phyloP scores from a whole-genome alignment of 1,140 invertebrate genomes.

The Drosophila leontia region DNA sequence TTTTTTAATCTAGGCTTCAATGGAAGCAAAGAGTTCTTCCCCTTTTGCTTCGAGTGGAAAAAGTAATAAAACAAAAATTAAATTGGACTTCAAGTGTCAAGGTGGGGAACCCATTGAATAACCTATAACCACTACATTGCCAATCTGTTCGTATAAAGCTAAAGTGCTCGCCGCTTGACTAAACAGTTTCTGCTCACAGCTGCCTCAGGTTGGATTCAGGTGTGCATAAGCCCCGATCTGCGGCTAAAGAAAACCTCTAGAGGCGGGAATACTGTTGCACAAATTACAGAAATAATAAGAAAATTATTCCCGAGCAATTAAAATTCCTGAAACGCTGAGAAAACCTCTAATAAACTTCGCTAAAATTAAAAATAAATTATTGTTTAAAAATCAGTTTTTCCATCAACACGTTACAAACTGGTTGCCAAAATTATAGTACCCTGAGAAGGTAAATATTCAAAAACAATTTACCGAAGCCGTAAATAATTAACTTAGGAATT shows the following conservation, averaged over 20 bases:
- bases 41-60: neutral
- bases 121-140: conserved; percentile 7
- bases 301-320: neutral
- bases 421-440: neutral
- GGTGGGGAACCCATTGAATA: conserved; percentile 8
- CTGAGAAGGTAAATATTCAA: neutral
- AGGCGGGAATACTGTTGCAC: neutral
- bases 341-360: neutral
- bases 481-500: neutral
- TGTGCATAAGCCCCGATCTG: neutral
- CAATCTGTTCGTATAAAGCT: conserved; percentile 30
- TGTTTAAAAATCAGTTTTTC: neutral
- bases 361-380: too few relatives aligned
- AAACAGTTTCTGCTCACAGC: conserved; percentile 9
- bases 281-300: neutral
- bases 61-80: conserved; percentile 18
- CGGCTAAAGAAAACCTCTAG: neutral
- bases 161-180: neutral
- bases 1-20: neutral
- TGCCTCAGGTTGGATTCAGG: neutral
- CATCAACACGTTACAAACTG: neutral
- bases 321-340: neutral
- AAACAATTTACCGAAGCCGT: neutral
- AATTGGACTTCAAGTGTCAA: conserved; percentile 2
- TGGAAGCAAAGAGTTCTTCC: conserved; percentile 27